Base-by-base conservation (phyloP, 1,140 invertebrate genomes). In the Ceratina japonica region DNA sequence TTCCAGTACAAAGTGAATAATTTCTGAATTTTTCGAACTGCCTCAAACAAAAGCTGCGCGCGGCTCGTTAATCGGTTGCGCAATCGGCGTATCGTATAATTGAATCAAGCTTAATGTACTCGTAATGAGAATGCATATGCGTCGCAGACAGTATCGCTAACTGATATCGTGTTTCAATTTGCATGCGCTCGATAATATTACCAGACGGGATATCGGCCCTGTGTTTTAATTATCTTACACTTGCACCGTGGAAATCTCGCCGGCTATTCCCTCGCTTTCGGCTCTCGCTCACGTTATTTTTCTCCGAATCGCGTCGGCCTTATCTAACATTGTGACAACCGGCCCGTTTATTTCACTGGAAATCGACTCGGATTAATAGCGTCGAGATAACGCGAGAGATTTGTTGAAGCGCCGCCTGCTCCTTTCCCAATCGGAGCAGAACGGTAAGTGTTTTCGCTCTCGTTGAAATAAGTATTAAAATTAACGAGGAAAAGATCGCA, bases 81-180 rank as follows among this genome's bases (percentile, higher is more conserved):
- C 71, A 74, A 79, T 54, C 70, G 76, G 76, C 44, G 76, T 59
- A 74, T 79, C 76, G 70, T 74, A 65, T 74, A 73, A 79, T 79
- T 74, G 77, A 73, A 79, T 74, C 70, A 51, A 74, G 70, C 70
- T 64, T 73, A 79, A 79, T 51, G 70, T 54, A 73, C 31, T 59
- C 22, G 76, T 73, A 79, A 79, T 65, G 76, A 73, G 69, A 73
- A 64, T 79, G 76, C 77, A 66, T 65, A 66, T 66, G 77, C 77
- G 62, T 73, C n/a, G 77, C 62, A 59, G 70, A 64, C 71, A 49
- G 62, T 79, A 66, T 73, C 77, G 70, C 37, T 65, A 59, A 64
- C 71, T 61, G 77, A 79, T 79, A 79, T 73, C 77, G 77, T 63
- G 71, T 79, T 79, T 79, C 71, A 27, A 78, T 78, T 78, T 74